A percentile compares a stretch with the other conserved stretches of the same genome.
Conservation (phyloP, 2,888 invertebrate genomes). For the Dryomyza anilis region DNA sequence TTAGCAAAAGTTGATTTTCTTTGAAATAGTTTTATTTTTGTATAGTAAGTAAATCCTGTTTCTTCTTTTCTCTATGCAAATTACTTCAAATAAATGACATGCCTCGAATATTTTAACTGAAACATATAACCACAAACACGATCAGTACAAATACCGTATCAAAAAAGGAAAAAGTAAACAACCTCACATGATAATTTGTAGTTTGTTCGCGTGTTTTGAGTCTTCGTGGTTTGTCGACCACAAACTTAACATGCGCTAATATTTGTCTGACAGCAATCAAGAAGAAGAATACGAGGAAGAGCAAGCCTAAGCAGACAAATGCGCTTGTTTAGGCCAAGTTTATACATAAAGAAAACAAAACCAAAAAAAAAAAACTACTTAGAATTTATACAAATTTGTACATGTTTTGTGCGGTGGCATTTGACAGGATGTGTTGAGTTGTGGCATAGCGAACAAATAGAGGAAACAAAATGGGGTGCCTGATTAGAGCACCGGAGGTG, state of each 20-base stretch:
- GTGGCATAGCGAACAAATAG: neutral
- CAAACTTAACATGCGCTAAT: constrained; percentile 5
- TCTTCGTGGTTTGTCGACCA: constrained; percentile 1
- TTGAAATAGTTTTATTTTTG: no score
- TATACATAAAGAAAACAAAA: neutral
- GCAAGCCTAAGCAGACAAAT: neutral
- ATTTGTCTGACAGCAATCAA: neutral
- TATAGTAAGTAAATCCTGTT: no score
- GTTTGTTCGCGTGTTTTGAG: neutral
- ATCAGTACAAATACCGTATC: no score
- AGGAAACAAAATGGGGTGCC: neutral
- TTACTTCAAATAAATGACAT: no score
- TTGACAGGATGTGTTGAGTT: constrained; percentile 1
- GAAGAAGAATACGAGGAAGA: neutral
- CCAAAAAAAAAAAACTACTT: no score
- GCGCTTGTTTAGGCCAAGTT: neutral
- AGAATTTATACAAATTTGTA: neutral
- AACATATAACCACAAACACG: no score
- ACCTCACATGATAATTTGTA: neutral
- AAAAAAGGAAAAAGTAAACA: no score
- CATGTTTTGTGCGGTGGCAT: neutral
- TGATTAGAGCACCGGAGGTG: neutral
- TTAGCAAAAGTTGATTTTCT: no score
- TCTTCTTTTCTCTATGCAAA: no score
- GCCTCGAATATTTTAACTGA: no score